Evolutionary conservation across 2,797 vertebrate genomes (phyloP), one percentile per base, ranked within the genome.

Genomic region (Lemur catta): DNA sequence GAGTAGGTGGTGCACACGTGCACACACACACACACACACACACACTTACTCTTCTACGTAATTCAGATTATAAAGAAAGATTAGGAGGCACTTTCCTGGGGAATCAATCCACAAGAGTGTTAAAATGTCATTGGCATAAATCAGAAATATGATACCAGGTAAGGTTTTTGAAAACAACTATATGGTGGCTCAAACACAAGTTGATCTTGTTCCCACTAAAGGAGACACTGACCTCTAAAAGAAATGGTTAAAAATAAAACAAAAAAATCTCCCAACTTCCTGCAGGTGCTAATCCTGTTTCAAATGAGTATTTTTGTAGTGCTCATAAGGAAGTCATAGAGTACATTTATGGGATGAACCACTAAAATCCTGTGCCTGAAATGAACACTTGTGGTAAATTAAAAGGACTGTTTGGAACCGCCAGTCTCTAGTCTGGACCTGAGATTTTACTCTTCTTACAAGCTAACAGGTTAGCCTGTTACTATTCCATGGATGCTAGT

Each of bases 181-280:
- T 28, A 1, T 57, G 48, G 61, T 76, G 52, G 46, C 76, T 52
- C 15, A 88, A 88, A 91, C 26, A 75, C 43, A 92, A 61, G 6
- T 57, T 93, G 80, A 80, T 93, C 30, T 76, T 63, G 10, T 85
- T 92, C 75, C 52, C 12, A 38, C 38, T 50, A 48, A 78, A 96
- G 15, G 6, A 85, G 43, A 88, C 61, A 59, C 1, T 78, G 81
- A 92, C 84, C 41, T 85, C 85, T 59, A 67, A 57, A 55, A 72
- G 13, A 95, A 81, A 80, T 22, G 48, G 75, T 84, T 92, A 65
- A 90, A 95, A 74, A 71, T 20, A 28, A 94, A 84, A 63, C 71
- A 69, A 61, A 91, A 91, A 90, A 85, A 13, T 22, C 43, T 17
- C n/a, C 12, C 65, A 80, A 41, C 33, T 93, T 11, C 35, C n/a